Conservation (phyloP, 1,140 invertebrate genomes). For the Anagrus nilaparvatae region DNA sequence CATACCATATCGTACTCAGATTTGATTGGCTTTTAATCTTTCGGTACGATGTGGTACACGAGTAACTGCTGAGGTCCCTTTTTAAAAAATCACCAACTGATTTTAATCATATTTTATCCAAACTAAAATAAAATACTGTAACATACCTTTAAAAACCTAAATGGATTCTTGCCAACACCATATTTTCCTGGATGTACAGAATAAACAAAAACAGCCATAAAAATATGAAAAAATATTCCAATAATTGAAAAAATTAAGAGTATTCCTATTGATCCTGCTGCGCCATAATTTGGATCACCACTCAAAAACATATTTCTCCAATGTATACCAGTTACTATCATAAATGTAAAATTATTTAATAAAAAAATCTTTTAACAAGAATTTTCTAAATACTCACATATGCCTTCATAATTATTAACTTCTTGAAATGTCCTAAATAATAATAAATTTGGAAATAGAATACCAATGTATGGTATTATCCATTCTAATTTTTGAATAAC, state of each 20-base stretch:
- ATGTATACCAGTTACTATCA: conserved; percentile 44
- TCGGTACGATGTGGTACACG: no score
- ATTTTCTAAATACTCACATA: conserved; percentile 14
- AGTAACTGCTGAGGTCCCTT: no score
- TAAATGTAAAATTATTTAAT: not conserved
- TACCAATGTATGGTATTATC: conserved; percentile 19
- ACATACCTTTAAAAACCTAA: conserved; percentile 41
- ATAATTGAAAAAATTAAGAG: conserved; percentile 40
- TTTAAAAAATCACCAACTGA: conserved; percentile 3
- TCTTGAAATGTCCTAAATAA: conserved; percentile 20
- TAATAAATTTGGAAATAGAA: conserved; percentile 24
- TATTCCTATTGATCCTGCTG: conserved; percentile 36
- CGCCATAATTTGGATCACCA: conserved; percentile 42
- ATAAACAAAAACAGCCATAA: conserved; percentile 43
- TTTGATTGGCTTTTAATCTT: no score
- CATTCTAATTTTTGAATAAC: not conserved
- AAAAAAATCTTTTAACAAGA: not conserved
- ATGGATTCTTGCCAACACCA: conserved; percentile 42
- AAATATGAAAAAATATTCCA: conserved; percentile 37
- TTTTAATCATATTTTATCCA: conserved; percentile 4
- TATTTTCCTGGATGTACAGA: conserved; percentile 42
- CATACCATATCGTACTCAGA: no score
- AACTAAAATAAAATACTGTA: not conserved
- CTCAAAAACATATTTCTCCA: conserved; percentile 43
- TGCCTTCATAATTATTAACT: conserved; percentile 20